These are phyloP conservation scores for Centropus unirufus DNA, from an alignment of 2,113 vertebrate species.

Conservation along the genomic window DNA sequence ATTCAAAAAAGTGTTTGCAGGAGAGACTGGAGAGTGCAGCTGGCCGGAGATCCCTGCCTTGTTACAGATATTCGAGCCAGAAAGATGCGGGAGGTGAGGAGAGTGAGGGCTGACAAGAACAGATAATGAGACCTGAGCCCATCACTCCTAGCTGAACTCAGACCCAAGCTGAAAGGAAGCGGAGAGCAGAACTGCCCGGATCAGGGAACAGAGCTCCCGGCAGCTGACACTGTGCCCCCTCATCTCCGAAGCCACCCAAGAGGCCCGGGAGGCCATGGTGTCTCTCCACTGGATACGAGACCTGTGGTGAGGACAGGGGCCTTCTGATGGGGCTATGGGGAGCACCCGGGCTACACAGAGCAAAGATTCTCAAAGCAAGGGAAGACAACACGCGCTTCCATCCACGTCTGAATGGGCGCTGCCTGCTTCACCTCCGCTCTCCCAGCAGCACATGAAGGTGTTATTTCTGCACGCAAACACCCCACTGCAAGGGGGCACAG, in stretches of 20 bases:
- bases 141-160: neutral
- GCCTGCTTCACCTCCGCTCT: neutral
- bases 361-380: neutral
- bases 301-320: neutral
- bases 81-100: neutral
- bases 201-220: neutral
- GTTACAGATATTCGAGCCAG: neutral
- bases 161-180: neutral
- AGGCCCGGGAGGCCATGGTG: neutral
- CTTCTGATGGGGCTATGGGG: neutral
- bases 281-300: fast-evolving
- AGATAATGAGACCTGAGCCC: neutral
- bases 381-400: neutral
- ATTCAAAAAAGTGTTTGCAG: neutral
- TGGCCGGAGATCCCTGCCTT: neutral
- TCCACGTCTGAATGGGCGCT: neutral
- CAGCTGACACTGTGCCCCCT: neutral
- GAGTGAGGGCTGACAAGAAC: neutral
- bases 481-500: neutral
- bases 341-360: neutral
- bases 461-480: conserved; percentile 8
- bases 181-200: neutral
- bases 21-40: neutral
- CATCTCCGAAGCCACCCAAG: neutral
- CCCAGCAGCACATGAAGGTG: neutral